A percentile compares a stretch with the other conserved stretches of the same genome.
Conservation (phyloP, 2,797 vertebrate genomes). For the Propithecus perrieri region DNA sequence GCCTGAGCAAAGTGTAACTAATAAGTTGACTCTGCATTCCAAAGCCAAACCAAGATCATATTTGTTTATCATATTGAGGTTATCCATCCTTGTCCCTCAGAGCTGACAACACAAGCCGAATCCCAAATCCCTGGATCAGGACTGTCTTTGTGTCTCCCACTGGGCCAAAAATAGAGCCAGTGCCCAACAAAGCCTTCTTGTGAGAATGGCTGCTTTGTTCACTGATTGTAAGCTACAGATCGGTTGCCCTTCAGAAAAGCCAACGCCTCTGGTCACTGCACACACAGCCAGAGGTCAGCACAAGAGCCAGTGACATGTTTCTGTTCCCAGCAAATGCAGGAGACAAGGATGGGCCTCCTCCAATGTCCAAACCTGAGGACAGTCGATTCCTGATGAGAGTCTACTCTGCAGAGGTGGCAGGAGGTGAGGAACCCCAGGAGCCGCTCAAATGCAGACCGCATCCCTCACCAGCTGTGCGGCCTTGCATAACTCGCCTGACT, state of each 20-base stretch:
- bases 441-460: not conserved
- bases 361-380: not conserved
- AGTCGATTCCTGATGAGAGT: not conserved
- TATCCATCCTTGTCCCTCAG: not conserved
- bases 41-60: not conserved
- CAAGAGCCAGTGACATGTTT: not conserved
- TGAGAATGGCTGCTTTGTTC: not conserved
- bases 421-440: not conserved
- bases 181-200: not conserved
- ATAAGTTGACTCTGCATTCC: not conserved
- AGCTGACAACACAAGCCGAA: not conserved
- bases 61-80: not conserved
- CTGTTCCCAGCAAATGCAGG: not conserved
- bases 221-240: not conserved
- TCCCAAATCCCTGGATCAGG: not conserved
- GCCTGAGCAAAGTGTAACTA: not conserved
- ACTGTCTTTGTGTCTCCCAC: not conserved
- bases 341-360: not conserved
- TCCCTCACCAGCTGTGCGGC: not conserved
- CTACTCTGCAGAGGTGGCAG: not conserved
- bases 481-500: not conserved
- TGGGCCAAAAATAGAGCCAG: not conserved
- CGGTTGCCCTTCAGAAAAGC: not conserved
- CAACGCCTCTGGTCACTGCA: not conserved
- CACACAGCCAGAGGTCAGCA: not conserved